Base-by-base conservation (phyloP, 2,113 vertebrate species). In the Hemiscyllium ocellatum region DNA sequence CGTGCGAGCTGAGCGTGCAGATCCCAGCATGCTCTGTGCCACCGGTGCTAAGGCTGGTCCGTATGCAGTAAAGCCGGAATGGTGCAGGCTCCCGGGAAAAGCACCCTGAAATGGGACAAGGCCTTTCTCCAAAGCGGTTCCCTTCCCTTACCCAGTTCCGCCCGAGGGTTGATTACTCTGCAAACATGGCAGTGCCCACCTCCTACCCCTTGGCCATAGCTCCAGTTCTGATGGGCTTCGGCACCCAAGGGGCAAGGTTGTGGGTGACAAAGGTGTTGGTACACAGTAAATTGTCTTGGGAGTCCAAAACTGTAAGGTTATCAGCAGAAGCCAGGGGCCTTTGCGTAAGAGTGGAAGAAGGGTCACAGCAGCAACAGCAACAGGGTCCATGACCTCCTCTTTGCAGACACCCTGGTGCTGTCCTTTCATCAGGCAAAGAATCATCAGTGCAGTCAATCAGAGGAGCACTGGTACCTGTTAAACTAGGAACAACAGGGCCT, bases 11-110 rank as follows among this genome's bases (percentile, higher is more conserved):
- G 26, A 56, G 87, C 33, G 26, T 29, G 19, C 65, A 50, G 72
- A 24, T 70, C 13, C 6, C 42, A 37, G 42, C 42, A 47, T 52
- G 52, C 68, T 52, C 72, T 4, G 47, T 70, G 94, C 33, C 19
- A 6, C 37, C 7, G 15, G n/a, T 93, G 89, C 89, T 93, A 65
- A 66, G 89, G 61, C 89, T 93, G 89, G 89, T 66, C 94, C 66
- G 33, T 69, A 95, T n/a, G 29, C 61, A 65, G 37, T 7, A 29
- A 94, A 95, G 50, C 94, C 13, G 20, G 68, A 52, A 72, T 0
- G 26, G 37, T 52, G 20, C 22, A 52, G 69, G 42, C 94, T 66
- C 61, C 24, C 8, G 15, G 87, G 87, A 61, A 33, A 90, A 56
- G 56, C 29, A 56, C 47, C 85, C 85, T 8, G 26, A 47, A 4